Conservation (phyloP, 2,888 invertebrate species). For the Nemotelus pantherinus region DNA sequence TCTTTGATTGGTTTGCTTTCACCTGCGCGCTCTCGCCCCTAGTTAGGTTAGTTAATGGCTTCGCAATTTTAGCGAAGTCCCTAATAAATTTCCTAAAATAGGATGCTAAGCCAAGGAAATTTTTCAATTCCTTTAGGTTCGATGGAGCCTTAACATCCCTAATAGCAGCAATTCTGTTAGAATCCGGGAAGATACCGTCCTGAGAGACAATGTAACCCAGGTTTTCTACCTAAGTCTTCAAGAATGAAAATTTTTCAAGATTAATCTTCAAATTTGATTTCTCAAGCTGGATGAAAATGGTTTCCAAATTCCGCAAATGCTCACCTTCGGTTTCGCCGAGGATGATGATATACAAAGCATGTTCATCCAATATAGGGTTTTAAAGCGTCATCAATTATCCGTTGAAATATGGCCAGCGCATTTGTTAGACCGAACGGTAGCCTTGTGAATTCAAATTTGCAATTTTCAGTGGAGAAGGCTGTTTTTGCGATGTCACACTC, state of each 20-base stretch:
- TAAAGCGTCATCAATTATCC: too few relatives aligned
- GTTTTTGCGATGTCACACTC: too few relatives aligned
- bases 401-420: too few relatives aligned
- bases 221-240: not conserved
- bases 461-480: too few relatives aligned
- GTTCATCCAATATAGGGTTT: too few relatives aligned
- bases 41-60: not conserved
- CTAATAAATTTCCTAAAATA: constrained; percentile 4
- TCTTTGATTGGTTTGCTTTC: constrained; percentile 8
- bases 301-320: not conserved
- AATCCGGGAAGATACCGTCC: not conserved
- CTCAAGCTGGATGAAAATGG: not conserved
- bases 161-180: constrained; percentile 5
- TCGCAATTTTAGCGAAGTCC: not conserved
- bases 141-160: not conserved
- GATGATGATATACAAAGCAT: too few relatives aligned
- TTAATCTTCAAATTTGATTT: not conserved
- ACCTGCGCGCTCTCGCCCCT: not conserved
- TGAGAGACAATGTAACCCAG: too few relatives aligned
- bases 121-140: not conserved
- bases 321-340: not conserved
- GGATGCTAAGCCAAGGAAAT: not conserved
- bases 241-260: constrained; percentile 1
- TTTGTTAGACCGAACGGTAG: too few relatives aligned
- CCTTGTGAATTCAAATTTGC: too few relatives aligned